Base-by-base conservation (phyloP, 2,797 vertebrate genomes). In the Ara ararauna region DNA sequence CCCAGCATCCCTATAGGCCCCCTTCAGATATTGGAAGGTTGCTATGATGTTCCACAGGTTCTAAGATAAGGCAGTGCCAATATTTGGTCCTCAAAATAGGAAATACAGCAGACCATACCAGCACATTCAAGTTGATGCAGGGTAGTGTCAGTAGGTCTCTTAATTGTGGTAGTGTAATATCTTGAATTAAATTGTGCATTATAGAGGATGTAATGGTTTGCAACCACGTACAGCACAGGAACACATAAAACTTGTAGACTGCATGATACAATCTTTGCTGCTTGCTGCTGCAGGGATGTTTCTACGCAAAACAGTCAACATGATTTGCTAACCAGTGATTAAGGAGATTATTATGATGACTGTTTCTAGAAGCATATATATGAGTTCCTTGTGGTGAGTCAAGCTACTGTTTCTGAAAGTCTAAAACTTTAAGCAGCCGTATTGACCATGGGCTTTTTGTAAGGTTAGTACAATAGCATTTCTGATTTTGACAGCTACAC, bases 331-430 rank as follows among this genome's bases (percentile, higher is more conserved):
- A 91, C 30, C 62, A 89, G 36, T 90, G 44, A 73, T 91, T 91
- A 93, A 92, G 61, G 61, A 97, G 71, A 75, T 93, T 11, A 94
- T 96, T 88, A 92, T 74, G 64, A 85, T 75, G 81, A 56, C 68
- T 96, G 17, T 66, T 87, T 76, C 64, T 83, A 47, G 94, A 97
- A 87, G 67, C 48, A 66, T 81, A 90, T 90, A 16, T 60, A 30
- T 7, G 12, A 70, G 30, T 50, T 47, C n/a, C 38, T 73, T 73
- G 17, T 13, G 30, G 40, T 62, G 38, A 85, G 62, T 75, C 82
- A 96, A 85, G 73, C 71, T 94, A 75, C 88, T 64, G n/a, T 81
- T 93, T 94, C 91, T 86, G 76, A 87, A 96, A 82, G 22, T 85
- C 86, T 88, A 64, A 96, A 95, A 83, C 67, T 27, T 75, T 30